Base-by-base conservation (phyloP, 2,113 vertebrate species). In the Xerus inauris region DNA sequence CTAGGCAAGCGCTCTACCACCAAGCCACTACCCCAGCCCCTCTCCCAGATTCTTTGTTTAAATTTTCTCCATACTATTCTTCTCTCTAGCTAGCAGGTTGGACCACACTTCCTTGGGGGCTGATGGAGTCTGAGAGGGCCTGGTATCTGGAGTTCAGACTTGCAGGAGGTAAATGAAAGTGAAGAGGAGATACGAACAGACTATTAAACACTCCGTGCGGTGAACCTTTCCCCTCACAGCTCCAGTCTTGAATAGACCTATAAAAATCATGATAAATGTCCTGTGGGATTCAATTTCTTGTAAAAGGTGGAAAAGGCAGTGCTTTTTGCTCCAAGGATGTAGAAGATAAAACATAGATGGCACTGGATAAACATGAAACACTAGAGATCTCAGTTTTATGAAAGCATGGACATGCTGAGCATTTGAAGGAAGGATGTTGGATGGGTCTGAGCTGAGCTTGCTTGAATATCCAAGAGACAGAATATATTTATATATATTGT, bases 181-280 rank as follows among this genome's bases (percentile, higher is more conserved):
- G 22, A 89, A 47, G 59, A 83, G 10, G 9, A 45, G 20, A 83
- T 14, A 76, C 73, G 17, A 62, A 59, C 24, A 67, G 35, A 16
- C 22, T 80, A 71, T 76, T 87, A 93, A 93, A 83, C 62, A 20
- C 38, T 83, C 49, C 40, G 6, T 7, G 54, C 5, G 26, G 30
- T 80, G 87, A 93, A 67, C 7, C 28, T 87, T 42, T 89, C 4
- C 32, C 40, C 17, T 30, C 57, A 81, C 0, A 83, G 54, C 10
- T 22, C 14, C 35, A 35, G 64, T 69, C 49, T 85, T 89, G 45
- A 96, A 64, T 0, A 94, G 59, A 49, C 40, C 59, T 82, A 86
- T 69, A 96, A 88, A 97, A 92, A 82, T n/a, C 75, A 86, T 72
- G 76, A 90, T 88, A 88, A 81, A 91, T 86, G 35, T 77, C 65